Evolutionary conservation across 2,888 invertebrate genomes (phyloP), one percentile per base, ranked within the genome.

Genomic region (Habroteleia sp.): DNA sequence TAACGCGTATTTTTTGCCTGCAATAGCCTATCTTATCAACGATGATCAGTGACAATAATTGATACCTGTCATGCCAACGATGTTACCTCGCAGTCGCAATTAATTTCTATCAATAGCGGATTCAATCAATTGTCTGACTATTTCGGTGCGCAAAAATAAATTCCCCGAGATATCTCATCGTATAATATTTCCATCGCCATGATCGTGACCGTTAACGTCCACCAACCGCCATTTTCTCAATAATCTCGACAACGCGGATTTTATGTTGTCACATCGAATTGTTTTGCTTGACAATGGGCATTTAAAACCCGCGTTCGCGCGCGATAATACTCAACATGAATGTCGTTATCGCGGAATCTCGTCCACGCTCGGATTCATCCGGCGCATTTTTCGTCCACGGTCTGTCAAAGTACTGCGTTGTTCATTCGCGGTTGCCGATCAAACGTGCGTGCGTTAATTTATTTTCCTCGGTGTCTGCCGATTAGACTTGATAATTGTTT

Each of bases 331-430:
- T 2, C 7, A 10, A 56, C 37, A 46, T 56, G 37, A 66, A 46
- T 46, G 20, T 41, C 17, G n/a, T 35, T 56, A 56, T 46, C 52
- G 7, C 5, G 8, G 37, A 56, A 56, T 56, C 46, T 31, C 10
- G 54, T 56, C 44, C 46, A 56, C 54, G 54, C 46, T 66, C 46
- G 37, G 44, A 56, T 66, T 39, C 46, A 54, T 66, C 33, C 10
- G 13, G 46, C 27, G n/a, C 35, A 39, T 39, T 62, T 62, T 48
- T 39, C 39, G 39, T 25, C n/a, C n/a, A n/a, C n/a, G n/a, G n/a
- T n/a, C n/a, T 46, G 37, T 46, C 17, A 27, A 27, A 13, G 35
- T 35, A 54, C 37, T 54, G 35, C 25, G n/a, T 7, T 17, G 16
- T 25, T 52, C 25, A 33, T 52, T 52, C 42, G 42, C 50, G 33